Conservation (phyloP, 2,888 invertebrate species). For the Melipona bicolor region DNA sequence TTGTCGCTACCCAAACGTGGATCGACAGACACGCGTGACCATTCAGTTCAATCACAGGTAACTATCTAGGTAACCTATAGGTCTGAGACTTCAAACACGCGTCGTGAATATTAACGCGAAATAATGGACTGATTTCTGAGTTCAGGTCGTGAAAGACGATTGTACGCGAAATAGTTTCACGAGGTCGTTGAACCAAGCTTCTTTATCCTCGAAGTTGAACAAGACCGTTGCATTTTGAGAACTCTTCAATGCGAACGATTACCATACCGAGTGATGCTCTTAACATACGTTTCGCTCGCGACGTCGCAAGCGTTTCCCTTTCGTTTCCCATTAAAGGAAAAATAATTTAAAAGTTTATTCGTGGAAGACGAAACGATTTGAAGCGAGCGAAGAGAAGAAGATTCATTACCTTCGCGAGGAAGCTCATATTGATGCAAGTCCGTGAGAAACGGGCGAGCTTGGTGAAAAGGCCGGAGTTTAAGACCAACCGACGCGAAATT, state of each 20-base stretch:
- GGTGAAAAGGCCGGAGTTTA: neutral
- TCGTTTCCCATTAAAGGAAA: neutral
- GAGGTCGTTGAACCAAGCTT: conserved; percentile 47
- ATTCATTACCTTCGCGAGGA: neutral
- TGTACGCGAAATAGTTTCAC: conserved; percentile 31
- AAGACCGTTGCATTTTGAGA: neutral
- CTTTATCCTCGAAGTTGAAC: conserved; percentile 4
- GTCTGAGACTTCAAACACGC: conserved; percentile 19
- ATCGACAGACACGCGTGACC: neutral
- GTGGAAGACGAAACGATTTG: neutral
- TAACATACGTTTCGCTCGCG: neutral
- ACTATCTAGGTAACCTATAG: conserved; percentile 40
- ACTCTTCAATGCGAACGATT: neutral
- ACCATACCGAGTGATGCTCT: neutral
- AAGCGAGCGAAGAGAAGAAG: neutral
- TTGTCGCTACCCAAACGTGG: conserved; percentile 14
- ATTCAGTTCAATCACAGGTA: conserved; percentile 1
- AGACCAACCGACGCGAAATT: conserved; percentile 33
- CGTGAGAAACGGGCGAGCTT: conserved; percentile 10
- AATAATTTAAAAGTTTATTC: neutral
- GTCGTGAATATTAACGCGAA: conserved; percentile 34
- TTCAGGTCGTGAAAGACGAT: neutral
- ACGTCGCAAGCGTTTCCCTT: neutral
- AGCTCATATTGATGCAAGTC: neutral
- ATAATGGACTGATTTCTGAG: conserved; percentile 38